Base-by-base conservation (phyloP, 2,888 invertebrate species). In the Acrocera orbiculus region DNA sequence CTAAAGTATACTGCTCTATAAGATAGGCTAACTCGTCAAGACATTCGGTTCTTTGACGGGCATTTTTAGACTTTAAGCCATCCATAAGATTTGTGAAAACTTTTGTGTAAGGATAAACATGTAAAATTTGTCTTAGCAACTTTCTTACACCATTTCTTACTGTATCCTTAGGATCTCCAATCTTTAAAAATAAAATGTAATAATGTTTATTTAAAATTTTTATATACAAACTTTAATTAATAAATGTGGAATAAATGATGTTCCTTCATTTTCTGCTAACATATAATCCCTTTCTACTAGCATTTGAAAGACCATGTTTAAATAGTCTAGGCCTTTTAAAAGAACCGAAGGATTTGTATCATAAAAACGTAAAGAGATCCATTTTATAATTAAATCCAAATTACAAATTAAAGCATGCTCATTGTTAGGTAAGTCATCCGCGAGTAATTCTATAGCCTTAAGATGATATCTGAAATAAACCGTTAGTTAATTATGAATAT, bases 261-360 rank as follows among this genome's bases (percentile, higher is more conserved):
- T 73, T 0, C 92, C 92, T 61, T 96, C 95, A 49, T 76, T 76
- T 50, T 95, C 95, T 2, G 78, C 68, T 67, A 96, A 72, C 25
- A 77, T 77, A 54, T 93, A 92, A 40, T 80, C 76, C 40, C 72
- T 70, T 25, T 80, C 75, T 29, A 78, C 77, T 19, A 93, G 66
- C 52, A 76, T 68, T 41, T 72, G 72, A 59, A 96, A 92, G 37
- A 92, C 80, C 13, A 70, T 60, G 40, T 78, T 74, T 9, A 95
- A 64, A 59, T 90, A 95, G 54, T 95, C 95, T 46, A 96, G 63
- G n/a, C 85, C 89, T 64, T 89, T 92, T 46, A 95, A 69, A 39
- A 96, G 69, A 23, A 96, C 95, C 11, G 92, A 90, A 8, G 96
- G 95, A 65, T 98, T 98, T 16, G 96, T 98, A 63, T 98, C 96